A percentile compares a stretch with the other conserved stretches of the same genome.
Evolutionary conservation across 2,888 invertebrate genomes (phyloP).

Genomic region (Polydrusus tereticollis): DNA sequence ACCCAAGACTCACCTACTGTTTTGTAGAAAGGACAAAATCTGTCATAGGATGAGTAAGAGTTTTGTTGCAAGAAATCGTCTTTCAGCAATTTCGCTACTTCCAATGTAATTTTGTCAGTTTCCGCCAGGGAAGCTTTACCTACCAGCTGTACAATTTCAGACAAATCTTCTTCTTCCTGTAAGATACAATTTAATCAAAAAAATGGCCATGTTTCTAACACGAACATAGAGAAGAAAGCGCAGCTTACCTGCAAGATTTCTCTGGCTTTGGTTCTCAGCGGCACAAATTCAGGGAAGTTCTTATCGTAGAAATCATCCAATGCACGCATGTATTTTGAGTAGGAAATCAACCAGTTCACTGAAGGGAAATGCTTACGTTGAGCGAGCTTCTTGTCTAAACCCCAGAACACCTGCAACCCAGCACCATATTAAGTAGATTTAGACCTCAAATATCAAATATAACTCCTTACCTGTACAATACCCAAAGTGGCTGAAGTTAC

Average conservation of each 20-base stretch:
- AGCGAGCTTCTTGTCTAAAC: slow-evolving; percentile 97
- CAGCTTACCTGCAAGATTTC: slow-evolving; percentile 64
- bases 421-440: not conserved
- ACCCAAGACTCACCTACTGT: slow-evolving; percentile 49
- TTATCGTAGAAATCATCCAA: slow-evolving; percentile 99
- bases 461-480: slow-evolving; percentile 54
- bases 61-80: slow-evolving; percentile 99
- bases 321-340: slow-evolving; percentile 97
- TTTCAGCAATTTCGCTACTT: slow-evolving; percentile 97
- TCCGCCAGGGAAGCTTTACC: slow-evolving; percentile 99
- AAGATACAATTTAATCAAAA: slow-evolving; percentile 17
- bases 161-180: slow-evolving; percentile 96
- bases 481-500: slow-evolving; percentile 96
- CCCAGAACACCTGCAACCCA: slow-evolving; percentile 89
- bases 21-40: slow-evolving; percentile 51
- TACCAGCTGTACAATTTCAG: slow-evolving; percentile 99
- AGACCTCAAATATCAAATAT: not conserved
- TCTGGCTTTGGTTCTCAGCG: slow-evolving; percentile 94
- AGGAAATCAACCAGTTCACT: slow-evolving; percentile 99
- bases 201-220: not conserved
- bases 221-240: not conserved
- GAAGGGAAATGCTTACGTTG: slow-evolving; percentile 99
- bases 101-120: slow-evolving; percentile 98
- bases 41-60: slow-evolving; percentile 94
- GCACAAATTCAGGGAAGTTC: slow-evolving; percentile 96